These are phyloP conservation scores for Metacarcinus magister DNA, from an alignment of 2,888 invertebrate species.

Conservation along the genomic window DNA sequence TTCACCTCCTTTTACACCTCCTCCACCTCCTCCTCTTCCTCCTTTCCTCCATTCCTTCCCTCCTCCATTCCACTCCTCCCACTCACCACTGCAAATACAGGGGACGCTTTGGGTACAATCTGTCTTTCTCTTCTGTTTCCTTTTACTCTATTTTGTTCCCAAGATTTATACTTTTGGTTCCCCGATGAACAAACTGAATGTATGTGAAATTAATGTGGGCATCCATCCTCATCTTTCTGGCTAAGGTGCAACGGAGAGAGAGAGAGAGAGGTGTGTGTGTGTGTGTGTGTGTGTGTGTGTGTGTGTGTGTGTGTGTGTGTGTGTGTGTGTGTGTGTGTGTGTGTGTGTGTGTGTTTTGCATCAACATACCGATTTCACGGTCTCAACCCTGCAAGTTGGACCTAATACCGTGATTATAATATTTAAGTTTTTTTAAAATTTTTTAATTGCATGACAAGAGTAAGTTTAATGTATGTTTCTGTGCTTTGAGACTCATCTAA, in stretches of 20 bases:
- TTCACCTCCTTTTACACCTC: neutral
- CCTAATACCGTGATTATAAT: neutral
- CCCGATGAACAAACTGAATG: neutral
- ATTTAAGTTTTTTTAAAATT: neutral
- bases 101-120: neutral
- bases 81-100: neutral
- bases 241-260: neutral
- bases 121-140: neutral
- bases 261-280: conserved; percentile 15
- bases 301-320: conserved; percentile 37
- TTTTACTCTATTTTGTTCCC: neutral
- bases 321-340: conserved; percentile 45
- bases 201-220: neutral
- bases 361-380: neutral
- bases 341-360: neutral
- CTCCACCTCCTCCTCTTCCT: neutral
- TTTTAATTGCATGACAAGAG: neutral
- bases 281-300: conserved; percentile 12
- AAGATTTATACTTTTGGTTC: neutral
- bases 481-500: neutral
- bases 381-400: neutral
- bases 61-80: neutral
- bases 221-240: neutral
- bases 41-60: too few relatives aligned
- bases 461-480: neutral